A percentile compares a stretch with the other conserved stretches of the same genome.
phyloP scores from a whole-genome alignment of 2,888 invertebrate genomes.

The Sinotaia quadrata region DNA sequence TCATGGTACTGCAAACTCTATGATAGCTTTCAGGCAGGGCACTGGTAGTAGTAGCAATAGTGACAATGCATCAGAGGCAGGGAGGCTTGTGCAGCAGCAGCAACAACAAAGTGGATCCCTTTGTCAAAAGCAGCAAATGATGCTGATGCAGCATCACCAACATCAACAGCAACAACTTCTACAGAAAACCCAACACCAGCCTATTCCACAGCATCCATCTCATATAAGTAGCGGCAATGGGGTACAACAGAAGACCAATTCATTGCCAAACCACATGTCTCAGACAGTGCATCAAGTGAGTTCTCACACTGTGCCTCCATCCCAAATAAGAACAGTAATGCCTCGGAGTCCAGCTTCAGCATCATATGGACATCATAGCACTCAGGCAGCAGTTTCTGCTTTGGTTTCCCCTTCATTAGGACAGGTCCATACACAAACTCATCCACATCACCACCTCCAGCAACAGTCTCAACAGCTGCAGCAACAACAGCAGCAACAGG shows the following conservation, averaged over 20 bases:
- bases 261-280: background rate
- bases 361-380: background rate
- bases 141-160: conserved; percentile 16
- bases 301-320: background rate
- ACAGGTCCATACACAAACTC: background rate
- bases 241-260: background rate
- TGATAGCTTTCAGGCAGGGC: background rate
- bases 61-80: background rate
- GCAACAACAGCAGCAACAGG: conserved; percentile 6
- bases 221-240: background rate
- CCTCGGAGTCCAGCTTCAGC: background rate
- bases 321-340: background rate
- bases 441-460: background rate
- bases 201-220: background rate
- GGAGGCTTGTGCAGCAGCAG: background rate
- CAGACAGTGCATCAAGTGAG: background rate
- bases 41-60: background rate
- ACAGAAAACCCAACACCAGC: conserved; percentile 7
- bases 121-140: conserved; percentile 11
- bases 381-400: conserved; percentile 10
- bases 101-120: background rate
- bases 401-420: background rate
- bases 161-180: conserved; percentile 14
- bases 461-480: background rate
- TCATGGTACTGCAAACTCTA: background rate